Percentiles rank a stretch among this genome's conserved stretches.
These are phyloP conservation scores for Istiophorus platypterus DNA, from an alignment of 2,113 vertebrate species.

Conservation along the genomic window DNA sequence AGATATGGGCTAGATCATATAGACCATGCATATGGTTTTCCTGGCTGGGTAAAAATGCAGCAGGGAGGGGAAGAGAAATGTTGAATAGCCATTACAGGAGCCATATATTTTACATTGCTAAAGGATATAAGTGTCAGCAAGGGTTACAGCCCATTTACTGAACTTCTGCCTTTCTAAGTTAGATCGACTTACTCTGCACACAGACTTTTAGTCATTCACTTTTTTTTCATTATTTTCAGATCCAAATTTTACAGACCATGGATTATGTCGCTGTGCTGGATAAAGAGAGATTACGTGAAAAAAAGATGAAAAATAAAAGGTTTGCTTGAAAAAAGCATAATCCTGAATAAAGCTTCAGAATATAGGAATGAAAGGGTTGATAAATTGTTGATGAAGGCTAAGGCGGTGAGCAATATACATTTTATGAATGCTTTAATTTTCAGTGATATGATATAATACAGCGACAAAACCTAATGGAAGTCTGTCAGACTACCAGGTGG, in stretches of 20 bases:
- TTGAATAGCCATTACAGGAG: conserved; percentile 64
- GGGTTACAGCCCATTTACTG: conserved; percentile 52
- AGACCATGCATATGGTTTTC: conserved; percentile 63
- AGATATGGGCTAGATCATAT: conserved; percentile 60
- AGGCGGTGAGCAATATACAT: background rate
- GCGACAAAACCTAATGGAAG: no score
- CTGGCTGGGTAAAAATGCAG: conserved; percentile 40
- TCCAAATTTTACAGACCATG: background rate
- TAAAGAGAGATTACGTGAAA: background rate
- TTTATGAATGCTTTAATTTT: no score
- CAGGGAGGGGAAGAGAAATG: conserved; percentile 63
- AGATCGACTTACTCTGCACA: conserved; percentile 4
- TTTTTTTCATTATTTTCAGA: conserved; percentile 18
- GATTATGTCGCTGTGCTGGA: background rate
- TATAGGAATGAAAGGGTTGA: background rate
- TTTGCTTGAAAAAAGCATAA: background rate
- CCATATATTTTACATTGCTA: conserved; percentile 50
- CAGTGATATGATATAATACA: no score
- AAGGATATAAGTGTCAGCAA: conserved; percentile 54
- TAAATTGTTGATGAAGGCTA: background rate
- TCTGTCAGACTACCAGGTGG: no score
- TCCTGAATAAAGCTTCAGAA: background rate
- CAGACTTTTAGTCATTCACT: conserved; percentile 19
- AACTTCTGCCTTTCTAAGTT: conserved; percentile 45
- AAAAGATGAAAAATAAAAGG: background rate